A percentile compares a stretch with the other conserved stretches of the same genome.
These are phyloP conservation scores for Drosophila trapezifrons DNA, from an alignment of 1,140 invertebrate genomes.

Conservation along the genomic window DNA sequence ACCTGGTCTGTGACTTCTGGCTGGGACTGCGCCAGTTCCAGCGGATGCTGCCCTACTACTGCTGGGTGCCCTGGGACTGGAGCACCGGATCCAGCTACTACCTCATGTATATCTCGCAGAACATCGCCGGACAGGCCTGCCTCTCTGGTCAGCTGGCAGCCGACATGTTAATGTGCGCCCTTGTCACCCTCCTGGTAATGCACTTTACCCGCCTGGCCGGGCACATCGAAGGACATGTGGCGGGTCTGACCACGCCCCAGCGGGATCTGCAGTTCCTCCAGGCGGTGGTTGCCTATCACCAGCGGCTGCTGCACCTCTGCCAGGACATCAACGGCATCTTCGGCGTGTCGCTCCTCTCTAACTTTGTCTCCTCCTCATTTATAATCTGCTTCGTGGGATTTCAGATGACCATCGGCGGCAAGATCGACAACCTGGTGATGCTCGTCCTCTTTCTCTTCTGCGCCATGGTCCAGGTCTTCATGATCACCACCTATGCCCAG, in stretches of 20 bases:
- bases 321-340: constrained; percentile 65
- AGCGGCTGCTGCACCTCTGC: constrained; percentile 49
- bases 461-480: constrained; percentile 67
- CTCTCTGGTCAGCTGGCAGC: constrained; percentile 65
- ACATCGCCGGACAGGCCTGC: constrained; percentile 59
- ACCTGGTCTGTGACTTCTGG: constrained; percentile 68
- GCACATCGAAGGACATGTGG: constrained; percentile 40
- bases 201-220: constrained; percentile 57
- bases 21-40: constrained; percentile 39
- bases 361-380: constrained; percentile 67
- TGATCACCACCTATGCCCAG: constrained; percentile 69
- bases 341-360: constrained; percentile 64
- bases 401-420: constrained; percentile 70
- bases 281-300: constrained; percentile 57
- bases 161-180: constrained; percentile 68
- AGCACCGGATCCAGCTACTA: constrained; percentile 62
- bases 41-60: constrained; percentile 66
- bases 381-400: constrained; percentile 77
- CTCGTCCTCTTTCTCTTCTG: constrained; percentile 67
- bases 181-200: constrained; percentile 71
- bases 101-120: constrained; percentile 60
- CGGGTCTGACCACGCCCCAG: constrained; percentile 5
- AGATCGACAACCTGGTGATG: constrained; percentile 66
- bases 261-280: constrained; percentile 61
- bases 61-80: constrained; percentile 76